Evolutionary conservation across 2,797 vertebrate species (phyloP), one percentile per base, ranked within the genome.

Genomic region (Sebastes vulpes): DNA sequence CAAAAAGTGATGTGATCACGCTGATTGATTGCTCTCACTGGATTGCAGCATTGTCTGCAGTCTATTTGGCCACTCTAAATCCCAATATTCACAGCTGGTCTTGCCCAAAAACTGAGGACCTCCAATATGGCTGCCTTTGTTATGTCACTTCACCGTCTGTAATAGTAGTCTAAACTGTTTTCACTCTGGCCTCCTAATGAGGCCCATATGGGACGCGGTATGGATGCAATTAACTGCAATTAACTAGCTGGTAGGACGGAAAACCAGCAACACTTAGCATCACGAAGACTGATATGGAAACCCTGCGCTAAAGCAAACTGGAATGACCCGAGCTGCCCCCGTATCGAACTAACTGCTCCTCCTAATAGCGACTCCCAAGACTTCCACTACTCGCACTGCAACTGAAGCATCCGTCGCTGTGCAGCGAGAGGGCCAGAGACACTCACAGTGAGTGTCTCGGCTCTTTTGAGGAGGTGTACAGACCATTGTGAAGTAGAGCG

Each of bases 401-500:
- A 20, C 66, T 26, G 50, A 65, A 72, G 28, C 29, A 25, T 28
- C 57, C 28, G 3, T 18, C 7, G 20, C 28, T 32, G 31, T 50
- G 64, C 4, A 10, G 26, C 4, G 58, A 85, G 73, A 73, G 54
- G 21, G 71, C 64, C 9, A 10, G 20, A 75, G 75, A 75, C 68
- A 32, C 61, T 73, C 54, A 57, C 63, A 81, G 18, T 35, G 64
- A 72, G 68, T 29, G 71, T 65, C 6, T 25, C 23, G n/a, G 50
- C 21, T 70, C 25, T 81, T 88, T 59, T 65, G 38, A 85, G 63
- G 84, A 84, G 72, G 65, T 74, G 68, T 31, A 60, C 70, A 57
- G 75, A 69, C 69, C 64, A 60, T 31, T 77, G 89, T 86, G 35
- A 86, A 84, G 77, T 70, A 70, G 84, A 92, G 87, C 73, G 12